Evolutionary conservation across 2,797 vertebrate species (phyloP).

Genomic region (Spinus olivaceus): DNA sequence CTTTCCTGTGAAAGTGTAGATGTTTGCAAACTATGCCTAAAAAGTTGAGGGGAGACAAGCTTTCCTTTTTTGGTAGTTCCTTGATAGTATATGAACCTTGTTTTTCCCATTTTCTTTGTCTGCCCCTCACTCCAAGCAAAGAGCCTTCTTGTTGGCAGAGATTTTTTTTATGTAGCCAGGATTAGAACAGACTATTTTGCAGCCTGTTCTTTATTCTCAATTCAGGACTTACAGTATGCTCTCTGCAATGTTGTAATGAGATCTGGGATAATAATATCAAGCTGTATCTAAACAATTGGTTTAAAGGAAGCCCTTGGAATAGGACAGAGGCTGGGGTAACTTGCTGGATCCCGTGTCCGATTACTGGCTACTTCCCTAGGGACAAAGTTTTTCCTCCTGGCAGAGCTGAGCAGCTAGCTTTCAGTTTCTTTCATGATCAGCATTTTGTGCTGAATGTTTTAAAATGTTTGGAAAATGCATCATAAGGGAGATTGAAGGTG

Average conservation of each 20-base stretch:
- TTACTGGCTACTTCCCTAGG: slow-evolving; percentile 17
- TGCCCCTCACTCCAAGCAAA: background rate
- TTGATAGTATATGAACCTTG: background rate
- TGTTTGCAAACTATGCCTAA: background rate
- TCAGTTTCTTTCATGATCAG: slow-evolving; percentile 56
- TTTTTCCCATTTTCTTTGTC: background rate
- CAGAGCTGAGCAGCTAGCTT: slow-evolving; percentile 45
- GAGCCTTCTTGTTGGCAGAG: background rate
- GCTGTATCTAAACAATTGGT: slow-evolving; percentile 53
- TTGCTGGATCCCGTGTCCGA: slow-evolving; percentile 8
- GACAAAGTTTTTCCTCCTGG: slow-evolving; percentile 47
- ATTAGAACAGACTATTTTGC: background rate
- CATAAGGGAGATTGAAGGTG: slow-evolving; percentile 64
- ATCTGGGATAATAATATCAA: slow-evolving; percentile 57
- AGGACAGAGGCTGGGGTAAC: slow-evolving; percentile 51
- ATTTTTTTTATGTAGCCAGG: background rate
- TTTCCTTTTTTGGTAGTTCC: background rate
- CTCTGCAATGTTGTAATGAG: slow-evolving; percentile 59
- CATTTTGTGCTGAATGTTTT: slow-evolving; percentile 59
- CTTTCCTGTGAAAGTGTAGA: background rate
- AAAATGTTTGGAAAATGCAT: slow-evolving; percentile 66
- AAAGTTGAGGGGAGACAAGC: background rate
- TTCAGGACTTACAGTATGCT: slow-evolving; percentile 7
- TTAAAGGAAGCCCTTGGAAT: slow-evolving; percentile 65
- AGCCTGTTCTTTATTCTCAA: slow-evolving; percentile 11